Conservation (phyloP, 2,113 vertebrate genomes). For the Uropsilus gracilis region DNA sequence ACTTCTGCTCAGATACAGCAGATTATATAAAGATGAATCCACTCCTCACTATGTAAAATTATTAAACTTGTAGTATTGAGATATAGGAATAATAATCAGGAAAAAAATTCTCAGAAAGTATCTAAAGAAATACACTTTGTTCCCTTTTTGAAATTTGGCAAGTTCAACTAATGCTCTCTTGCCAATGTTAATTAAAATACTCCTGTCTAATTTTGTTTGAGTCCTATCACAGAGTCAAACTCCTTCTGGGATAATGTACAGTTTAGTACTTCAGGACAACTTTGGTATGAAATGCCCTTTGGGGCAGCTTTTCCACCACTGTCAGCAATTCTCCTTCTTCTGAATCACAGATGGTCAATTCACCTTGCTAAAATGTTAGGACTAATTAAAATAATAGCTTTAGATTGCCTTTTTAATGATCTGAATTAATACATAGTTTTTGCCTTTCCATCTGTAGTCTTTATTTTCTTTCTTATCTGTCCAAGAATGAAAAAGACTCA, state of each 20-base stretch:
- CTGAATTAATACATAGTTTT: conserved; percentile 18
- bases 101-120: not conserved
- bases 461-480: not conserved
- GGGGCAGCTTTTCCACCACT: not conserved
- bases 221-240: not conserved
- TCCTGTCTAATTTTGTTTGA: not conserved
- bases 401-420: conserved; percentile 49
- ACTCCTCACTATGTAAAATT: not conserved
- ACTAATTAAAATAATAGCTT: conserved; percentile 61
- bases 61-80: not conserved
- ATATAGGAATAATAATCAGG: not conserved
- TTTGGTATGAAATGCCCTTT: not conserved
- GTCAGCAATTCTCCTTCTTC: conserved; percentile 10
- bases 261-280: not conserved
- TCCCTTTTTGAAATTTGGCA: not conserved
- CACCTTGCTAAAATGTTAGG: conserved; percentile 49
- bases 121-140: not conserved
- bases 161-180: not conserved
- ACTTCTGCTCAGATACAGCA: not conserved
- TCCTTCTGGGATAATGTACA: not conserved
- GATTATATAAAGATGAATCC: not conserved
- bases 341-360: conserved; percentile 46
- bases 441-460: not conserved
- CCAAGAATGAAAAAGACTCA: conserved; percentile 22
- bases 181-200: not conserved